These are phyloP conservation scores for Dendroctonus ponderosae DNA, from an alignment of 1,140 invertebrate genomes.

Conservation along the genomic window DNA sequence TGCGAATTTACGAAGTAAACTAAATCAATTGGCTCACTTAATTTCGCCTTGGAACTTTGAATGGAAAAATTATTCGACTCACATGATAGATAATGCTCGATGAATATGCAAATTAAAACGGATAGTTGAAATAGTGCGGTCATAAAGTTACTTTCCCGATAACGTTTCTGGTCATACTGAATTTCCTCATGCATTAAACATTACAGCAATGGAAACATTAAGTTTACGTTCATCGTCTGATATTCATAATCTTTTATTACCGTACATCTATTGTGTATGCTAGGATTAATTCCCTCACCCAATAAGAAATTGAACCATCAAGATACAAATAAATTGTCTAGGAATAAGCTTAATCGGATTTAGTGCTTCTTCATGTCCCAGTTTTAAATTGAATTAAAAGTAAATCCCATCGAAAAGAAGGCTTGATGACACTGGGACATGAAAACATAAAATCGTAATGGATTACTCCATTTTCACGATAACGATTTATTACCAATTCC, in stretches of 20 bases:
- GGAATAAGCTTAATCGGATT: conserved; percentile 11
- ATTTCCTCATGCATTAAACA: background rate
- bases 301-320: no score
- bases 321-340: background rate
- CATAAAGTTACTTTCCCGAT: background rate
- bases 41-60: conserved; percentile 6
- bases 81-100: background rate
- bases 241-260: background rate
- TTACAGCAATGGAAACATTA: background rate
- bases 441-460: conserved; percentile 18
- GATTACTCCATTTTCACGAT: conserved; percentile 5
- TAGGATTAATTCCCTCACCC: no score
- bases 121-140: background rate
- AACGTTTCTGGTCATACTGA: no score
- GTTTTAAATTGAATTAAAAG: conserved; percentile 21
- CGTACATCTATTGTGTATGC: background rate
- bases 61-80: background rate
- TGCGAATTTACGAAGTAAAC: conserved; percentile 16
- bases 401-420: conserved; percentile 12
- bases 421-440: conserved; percentile 10
- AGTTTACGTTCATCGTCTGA: background rate
- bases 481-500: no score
- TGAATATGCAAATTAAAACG: background rate
- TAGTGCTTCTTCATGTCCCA: conserved; percentile 7
- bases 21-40: conserved; percentile 11